Evolutionary conservation across 2,113 vertebrate genomes (phyloP).

Genomic region (Rhinoptilus africanus): DNA sequence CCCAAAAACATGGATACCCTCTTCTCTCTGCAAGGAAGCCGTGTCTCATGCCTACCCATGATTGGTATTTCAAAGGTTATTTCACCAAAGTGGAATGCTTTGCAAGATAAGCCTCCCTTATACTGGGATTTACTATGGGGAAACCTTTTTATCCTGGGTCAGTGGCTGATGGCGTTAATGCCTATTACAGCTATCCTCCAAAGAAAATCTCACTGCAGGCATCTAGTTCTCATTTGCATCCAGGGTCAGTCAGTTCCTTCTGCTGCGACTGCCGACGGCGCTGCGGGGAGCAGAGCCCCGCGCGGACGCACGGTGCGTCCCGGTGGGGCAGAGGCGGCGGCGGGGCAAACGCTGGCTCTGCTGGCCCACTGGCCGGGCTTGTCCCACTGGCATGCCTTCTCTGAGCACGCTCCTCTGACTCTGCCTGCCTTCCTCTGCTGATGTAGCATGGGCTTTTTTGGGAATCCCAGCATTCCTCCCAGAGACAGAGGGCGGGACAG

Average conservation of each 20-base stretch:
- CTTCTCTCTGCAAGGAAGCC: neutral
- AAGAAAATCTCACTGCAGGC: neutral
- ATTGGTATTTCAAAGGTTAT: neutral
- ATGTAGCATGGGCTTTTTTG: neutral
- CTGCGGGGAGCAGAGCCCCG: fast-evolving
- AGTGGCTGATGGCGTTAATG: fast-evolving
- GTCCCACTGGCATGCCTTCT: neutral
- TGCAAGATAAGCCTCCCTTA: neutral
- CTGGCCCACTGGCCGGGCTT: fast-evolving
- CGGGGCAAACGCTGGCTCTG: neutral
- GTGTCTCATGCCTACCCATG: neutral
- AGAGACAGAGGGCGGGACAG: neutral
- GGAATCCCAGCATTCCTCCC: neutral
- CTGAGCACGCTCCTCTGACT: neutral
- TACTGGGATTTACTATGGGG: neutral
- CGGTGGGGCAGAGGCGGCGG: neutral
- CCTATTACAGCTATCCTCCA: neutral
- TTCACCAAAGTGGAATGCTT: neutral
- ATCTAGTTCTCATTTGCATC: neutral
- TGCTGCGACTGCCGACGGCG: neutral
- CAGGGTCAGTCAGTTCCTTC: neutral
- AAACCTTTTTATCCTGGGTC: neutral
- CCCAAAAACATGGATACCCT: neutral
- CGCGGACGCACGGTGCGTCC: neutral
- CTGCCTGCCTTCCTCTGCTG: neutral